Evolutionary conservation across 2,113 vertebrate genomes (phyloP).

Genomic region (Entomyzon cyanotis): DNA sequence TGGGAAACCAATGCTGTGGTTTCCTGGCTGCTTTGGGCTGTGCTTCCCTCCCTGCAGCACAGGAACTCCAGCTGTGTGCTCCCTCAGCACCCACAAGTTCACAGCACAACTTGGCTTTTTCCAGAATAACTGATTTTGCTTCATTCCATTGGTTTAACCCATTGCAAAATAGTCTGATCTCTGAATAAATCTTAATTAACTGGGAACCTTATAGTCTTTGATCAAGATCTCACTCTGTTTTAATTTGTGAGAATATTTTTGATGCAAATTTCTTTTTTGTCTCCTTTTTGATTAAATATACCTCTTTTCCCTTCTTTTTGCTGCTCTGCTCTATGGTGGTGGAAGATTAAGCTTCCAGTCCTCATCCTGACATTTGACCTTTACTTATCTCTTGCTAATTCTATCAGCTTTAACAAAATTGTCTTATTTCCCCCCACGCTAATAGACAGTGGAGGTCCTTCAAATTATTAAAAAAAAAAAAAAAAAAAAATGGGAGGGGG

Average conservation of each 20-base stretch:
- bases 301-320: neutral
- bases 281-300: neutral
- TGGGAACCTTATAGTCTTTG: neutral
- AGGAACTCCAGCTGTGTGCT: neutral
- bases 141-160: neutral
- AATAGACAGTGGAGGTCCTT: neutral
- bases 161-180: neutral
- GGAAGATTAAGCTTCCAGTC: neutral
- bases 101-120: neutral
- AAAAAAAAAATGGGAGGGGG: fast-evolving
- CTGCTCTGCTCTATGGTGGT: neutral
- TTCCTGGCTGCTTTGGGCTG: neutral
- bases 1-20: neutral
- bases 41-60: neutral
- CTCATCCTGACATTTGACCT: slow-evolving; percentile 7
- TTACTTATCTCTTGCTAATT: slow-evolving; percentile 21
- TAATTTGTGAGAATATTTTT: neutral
- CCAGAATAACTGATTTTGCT: neutral
- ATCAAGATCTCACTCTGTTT: neutral
- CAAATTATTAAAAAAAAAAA: neutral
- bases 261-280: neutral
- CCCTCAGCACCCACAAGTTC: neutral
- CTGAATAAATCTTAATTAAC: neutral
- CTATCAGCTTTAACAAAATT: neutral
- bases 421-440: neutral